Base-by-base conservation (phyloP, 2,888 invertebrate genomes). In the Nymphalis polychloros region DNA sequence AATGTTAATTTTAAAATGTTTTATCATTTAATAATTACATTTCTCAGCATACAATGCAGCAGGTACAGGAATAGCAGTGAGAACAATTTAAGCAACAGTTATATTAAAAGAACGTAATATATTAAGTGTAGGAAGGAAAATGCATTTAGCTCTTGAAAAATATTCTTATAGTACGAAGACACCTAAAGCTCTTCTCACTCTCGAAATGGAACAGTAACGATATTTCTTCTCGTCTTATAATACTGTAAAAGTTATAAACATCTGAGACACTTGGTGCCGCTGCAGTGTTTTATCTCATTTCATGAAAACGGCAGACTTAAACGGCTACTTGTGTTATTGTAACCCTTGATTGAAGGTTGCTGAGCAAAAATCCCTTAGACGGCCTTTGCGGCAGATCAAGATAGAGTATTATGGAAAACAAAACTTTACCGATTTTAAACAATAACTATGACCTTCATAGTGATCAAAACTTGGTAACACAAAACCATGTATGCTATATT, bases 401-500 rank as follows among this genome's bases (percentile, higher is more conserved):
- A 41, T 13, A 10, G 35, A 1, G 13, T 41, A 13, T 4, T 41
- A 13, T 41, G 13, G 13, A 41, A 41, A 41, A 13, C 2, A 13
- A 41, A 41, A 41, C 10, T 4, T 41, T 53, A 27, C 27, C 17
- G 5, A 23, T 31, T 53, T 53, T 20, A 20, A 20, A 52, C 41
- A 62, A 64, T 31, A 20, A 47, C n/a, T 23, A 8, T 46, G 8
- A 59, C 59, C 50, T 52, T 48, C 31, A 27, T 48, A 57, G 55
- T 64, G 63, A 59, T 68, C 62, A 63, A 59, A 71, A 66, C 53
- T 63, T 61, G 23, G 48, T 46, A 59, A 57, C 64, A 64, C 69
- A 47, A 63, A 67, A 63, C 69, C 64, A 53, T 66, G 59, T 64
- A 64, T 60, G 59, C 63, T 66, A 61, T 55, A 48, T 64, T 65